Conservation (phyloP, 1,140 invertebrate species). For the Adelges cooleyi region DNA sequence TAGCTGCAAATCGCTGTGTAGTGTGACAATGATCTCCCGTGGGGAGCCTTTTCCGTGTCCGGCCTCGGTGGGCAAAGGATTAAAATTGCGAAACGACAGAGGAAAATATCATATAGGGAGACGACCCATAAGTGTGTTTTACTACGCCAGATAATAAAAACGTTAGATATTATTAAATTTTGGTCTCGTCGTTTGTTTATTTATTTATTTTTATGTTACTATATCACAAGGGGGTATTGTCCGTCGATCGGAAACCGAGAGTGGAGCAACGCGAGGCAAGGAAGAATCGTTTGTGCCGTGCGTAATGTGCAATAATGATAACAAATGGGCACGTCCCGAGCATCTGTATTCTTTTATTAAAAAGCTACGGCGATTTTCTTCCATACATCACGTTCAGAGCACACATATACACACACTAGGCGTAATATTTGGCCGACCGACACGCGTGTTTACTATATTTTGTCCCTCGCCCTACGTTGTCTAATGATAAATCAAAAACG, state of each 20-base stretch:
- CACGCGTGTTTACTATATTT: no score
- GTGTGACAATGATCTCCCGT: no score
- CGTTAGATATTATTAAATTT: background rate
- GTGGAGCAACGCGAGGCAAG: background rate
- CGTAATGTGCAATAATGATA: conserved; percentile 15
- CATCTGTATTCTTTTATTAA: conserved; percentile 24
- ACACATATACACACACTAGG: no score
- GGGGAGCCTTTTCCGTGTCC: background rate
- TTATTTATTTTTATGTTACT: background rate
- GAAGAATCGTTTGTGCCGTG: background rate
- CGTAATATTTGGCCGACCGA: no score
- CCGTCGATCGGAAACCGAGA: background rate
- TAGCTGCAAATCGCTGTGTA: no score
- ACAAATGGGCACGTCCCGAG: conserved; percentile 16
- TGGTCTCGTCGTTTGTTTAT: no score
- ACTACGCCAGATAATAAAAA: no score
- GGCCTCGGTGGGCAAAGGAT: background rate
- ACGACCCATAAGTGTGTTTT: no score
- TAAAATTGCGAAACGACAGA: background rate
- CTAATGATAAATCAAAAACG: no score
- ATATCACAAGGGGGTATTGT: background rate
- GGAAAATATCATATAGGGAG: background rate
- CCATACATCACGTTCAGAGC: conserved; percentile 14
- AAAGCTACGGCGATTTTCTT: conserved; percentile 16
- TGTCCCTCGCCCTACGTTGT: no score